Percentiles rank a stretch among this genome's conserved stretches.
phyloP scores from a whole-genome alignment of 1,140 invertebrate species.

The Polypedilum vanderplanki region DNA sequence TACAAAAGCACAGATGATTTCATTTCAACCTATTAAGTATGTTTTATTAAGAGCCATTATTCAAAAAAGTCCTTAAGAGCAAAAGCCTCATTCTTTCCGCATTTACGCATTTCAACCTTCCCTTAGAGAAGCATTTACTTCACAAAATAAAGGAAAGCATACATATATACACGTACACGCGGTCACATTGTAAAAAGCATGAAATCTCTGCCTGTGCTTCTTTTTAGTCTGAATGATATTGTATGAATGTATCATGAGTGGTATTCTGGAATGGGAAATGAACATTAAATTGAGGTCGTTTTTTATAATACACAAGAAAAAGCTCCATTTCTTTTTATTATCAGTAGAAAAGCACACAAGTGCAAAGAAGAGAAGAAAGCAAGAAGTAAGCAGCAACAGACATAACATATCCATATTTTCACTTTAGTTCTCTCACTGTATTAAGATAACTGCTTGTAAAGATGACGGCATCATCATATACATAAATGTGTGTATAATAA shows the following conservation, averaged over 20 bases:
- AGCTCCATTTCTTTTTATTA: conserved; percentile 27
- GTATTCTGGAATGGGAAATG: background rate
- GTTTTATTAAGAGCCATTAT: conserved; percentile 25
- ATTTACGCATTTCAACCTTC: background rate
- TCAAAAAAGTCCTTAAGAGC: conserved; percentile 26
- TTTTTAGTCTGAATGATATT: background rate
- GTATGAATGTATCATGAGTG: background rate
- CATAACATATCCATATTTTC: too few species aligned
- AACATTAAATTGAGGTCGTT: conserved; percentile 27
- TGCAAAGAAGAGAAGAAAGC: background rate
- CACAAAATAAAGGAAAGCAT: too few species aligned
- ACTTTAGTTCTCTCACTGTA: too few species aligned
- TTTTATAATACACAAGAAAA: conserved; percentile 26
- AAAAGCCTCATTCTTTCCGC: background rate
- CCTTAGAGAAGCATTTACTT: too few species aligned
- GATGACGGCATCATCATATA: too few species aligned
- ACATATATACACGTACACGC: too few species aligned
- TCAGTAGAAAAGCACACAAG: conserved; percentile 23
- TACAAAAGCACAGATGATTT: background rate
- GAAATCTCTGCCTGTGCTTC: too few species aligned
- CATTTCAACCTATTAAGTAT: conserved; percentile 21
- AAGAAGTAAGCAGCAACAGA: background rate
- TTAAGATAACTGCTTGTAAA: too few species aligned
- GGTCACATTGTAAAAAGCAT: too few species aligned
- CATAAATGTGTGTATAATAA: background rate